A percentile compares a stretch with the other conserved stretches of the same genome.
phyloP scores from a whole-genome alignment of 2,797 vertebrate genomes.

The Enteromius radiatus region DNA sequence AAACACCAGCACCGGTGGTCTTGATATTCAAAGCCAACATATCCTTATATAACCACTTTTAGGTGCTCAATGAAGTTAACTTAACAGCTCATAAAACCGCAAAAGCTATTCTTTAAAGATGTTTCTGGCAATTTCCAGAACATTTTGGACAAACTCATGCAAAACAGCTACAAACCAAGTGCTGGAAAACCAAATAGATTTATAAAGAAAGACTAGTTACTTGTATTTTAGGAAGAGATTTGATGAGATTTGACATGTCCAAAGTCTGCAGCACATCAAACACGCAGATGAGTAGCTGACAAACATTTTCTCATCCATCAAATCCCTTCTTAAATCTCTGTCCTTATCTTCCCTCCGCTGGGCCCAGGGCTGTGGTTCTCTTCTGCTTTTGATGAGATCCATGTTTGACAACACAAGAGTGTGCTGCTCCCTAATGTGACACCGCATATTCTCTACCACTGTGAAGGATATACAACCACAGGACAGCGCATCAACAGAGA shows the following conservation, averaged over 20 bases:
- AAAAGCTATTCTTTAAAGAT: not conserved
- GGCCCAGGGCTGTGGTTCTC: not conserved
- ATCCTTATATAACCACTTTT: slow-evolving; percentile 11
- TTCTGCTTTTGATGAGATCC: slow-evolving; percentile 50
- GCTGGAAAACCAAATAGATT: not conserved
- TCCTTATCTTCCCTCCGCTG: slow-evolving; percentile 35
- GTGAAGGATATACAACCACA: slow-evolving; percentile 38
- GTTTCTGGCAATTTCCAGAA: slow-evolving; percentile 1
- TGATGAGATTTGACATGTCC: not conserved
- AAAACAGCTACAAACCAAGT: not conserved
- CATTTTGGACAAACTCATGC: not conserved
- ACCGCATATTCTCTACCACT: slow-evolving; percentile 39
- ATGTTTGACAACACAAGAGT: slow-evolving; percentile 43
- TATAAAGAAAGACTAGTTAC: slow-evolving; percentile 1
- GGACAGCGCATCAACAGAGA: slow-evolving; percentile 17
- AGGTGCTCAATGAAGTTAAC: not conserved
- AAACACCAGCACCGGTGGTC: slow-evolving; percentile 19
- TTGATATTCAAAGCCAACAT: slow-evolving; percentile 16
- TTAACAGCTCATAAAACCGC: not conserved
- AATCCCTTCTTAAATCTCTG: slow-evolving; percentile 29
- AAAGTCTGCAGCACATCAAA: slow-evolving; percentile 34
- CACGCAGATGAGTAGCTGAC: slow-evolving; percentile 28
- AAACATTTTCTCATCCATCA: slow-evolving; percentile 41
- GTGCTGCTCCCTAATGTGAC: slow-evolving; percentile 29
- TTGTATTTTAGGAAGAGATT: not conserved